Conservation (phyloP, 1,140 invertebrate genomes). For the Penaeus japonicus region DNA sequence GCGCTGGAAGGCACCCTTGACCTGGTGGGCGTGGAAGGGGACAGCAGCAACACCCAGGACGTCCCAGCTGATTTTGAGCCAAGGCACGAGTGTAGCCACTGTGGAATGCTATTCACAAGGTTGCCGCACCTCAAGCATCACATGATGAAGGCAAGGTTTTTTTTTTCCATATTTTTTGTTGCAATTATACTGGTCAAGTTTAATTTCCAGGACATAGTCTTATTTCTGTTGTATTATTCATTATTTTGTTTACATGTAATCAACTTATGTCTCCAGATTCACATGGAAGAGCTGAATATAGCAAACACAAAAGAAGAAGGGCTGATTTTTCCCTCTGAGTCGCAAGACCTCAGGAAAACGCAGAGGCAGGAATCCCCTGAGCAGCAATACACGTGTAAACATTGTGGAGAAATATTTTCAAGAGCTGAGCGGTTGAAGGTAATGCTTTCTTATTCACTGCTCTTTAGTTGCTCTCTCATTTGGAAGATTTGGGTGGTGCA, state of each 20-base stretch:
- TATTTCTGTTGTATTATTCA: too few species aligned
- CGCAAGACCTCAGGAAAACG: not conserved
- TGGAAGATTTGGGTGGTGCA: too few species aligned
- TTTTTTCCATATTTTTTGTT: not conserved
- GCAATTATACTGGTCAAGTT: too few species aligned
- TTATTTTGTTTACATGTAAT: too few species aligned
- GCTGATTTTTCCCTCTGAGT: not conserved
- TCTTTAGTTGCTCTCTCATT: too few species aligned
- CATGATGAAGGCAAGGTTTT: conserved; percentile 21
- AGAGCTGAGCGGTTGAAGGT: conserved; percentile 34
- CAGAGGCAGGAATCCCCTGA: not conserved
- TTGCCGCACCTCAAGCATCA: conserved; percentile 21
- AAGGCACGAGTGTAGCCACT: not conserved
- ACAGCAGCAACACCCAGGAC: not conserved
- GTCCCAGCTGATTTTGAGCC: not conserved
- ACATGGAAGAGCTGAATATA: too few species aligned
- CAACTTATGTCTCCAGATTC: too few species aligned
- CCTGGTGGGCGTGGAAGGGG: conserved; percentile 13
- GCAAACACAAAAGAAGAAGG: not conserved
- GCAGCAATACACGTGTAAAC: not conserved
- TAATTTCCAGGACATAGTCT: too few species aligned
- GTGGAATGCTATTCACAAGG: conserved; percentile 8
- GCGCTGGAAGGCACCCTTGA: conserved; percentile 21
- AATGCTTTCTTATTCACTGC: not conserved
- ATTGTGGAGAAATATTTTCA: conserved; percentile 24